phyloP scores from a whole-genome alignment of 2,888 invertebrate species.

The Pristionchus entomophagus region DNA sequence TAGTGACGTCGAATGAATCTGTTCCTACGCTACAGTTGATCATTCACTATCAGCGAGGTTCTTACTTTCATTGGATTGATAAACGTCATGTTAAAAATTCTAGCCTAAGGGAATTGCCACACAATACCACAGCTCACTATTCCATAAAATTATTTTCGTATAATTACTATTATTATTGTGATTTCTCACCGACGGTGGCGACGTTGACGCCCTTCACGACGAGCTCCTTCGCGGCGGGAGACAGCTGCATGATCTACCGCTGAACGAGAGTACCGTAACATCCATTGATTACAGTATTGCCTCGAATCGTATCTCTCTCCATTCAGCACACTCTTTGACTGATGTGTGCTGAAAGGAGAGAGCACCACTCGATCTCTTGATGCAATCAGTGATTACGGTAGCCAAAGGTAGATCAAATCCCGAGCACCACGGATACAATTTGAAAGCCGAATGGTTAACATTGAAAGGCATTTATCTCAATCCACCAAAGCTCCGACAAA shows the following conservation, averaged over 20 bases:
- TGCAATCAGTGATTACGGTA: no score
- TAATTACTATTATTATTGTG: neutral
- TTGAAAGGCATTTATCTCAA: neutral
- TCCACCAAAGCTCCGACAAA: neutral
- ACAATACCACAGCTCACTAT: neutral
- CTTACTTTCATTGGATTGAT: no score
- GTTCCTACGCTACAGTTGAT: no score
- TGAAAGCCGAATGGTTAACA: neutral
- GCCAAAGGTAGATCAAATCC: neutral
- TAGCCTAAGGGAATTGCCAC: no score
- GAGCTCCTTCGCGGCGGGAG: conserved; percentile 57
- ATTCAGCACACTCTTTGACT: no score
- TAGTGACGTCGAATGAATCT: no score
- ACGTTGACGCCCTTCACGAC: conserved; percentile 62
- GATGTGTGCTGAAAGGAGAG: no score
- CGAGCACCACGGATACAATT: neutral
- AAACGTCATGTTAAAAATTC: no score
- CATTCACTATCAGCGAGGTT: no score
- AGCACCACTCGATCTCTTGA: no score
- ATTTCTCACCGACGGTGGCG: conserved; percentile 51
- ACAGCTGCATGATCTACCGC: conserved; percentile 56
- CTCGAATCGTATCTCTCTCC: neutral
- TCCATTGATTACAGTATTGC: neutral
- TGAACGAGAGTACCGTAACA: neutral
- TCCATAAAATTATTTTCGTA: no score